Evolutionary conservation across 2,113 vertebrate genomes (phyloP), one percentile per base, ranked within the genome.

Genomic region (Corydoras maculifer): DNA sequence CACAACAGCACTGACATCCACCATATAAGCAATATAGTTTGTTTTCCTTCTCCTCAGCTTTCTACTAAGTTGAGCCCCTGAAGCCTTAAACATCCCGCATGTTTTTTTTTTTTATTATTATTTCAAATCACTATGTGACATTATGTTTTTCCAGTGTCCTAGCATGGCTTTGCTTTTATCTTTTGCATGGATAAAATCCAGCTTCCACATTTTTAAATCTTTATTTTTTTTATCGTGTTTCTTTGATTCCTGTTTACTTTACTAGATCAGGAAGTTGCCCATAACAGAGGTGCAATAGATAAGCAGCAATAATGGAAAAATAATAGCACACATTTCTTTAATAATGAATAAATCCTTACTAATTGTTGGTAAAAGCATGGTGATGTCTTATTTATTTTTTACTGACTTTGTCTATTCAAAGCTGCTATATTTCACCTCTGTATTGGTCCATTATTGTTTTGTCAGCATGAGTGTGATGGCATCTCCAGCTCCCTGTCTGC

Each of bases 381-480:
- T 5, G 35, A 43, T 43, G 35, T 8, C 4, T 43, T 43, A 43
- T 43, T 1, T 43, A 43, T 43, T 43, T 43, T 8, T 43, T 5
- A 43, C 35, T 8, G 35, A 8, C 35, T 63, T 62, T 74, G 68
- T 72, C 82, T 85, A 2, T 18, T 43, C 82, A 81, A 91, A 89
- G 90, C 91, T 86, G 82, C 14, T 89, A 90, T 83, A 87, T 86
- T 85, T 88, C 87, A 74, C 32, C 64, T 59, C 61, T 88, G 87
- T 87, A 90, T 86, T 91, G 91, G 90, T 80, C 86, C 89, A 88
- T 83, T 75, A 86, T 91, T 90, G 87, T 91, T 93, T 89, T 92
- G 92, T 96, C 92, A 94, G 96, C 95, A 97, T 98, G 95, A 94
- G 77, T 88, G 88, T 95, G 93, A 95, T 92, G 90, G 90, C 91